Evolutionary conservation across 2,888 invertebrate genomes (phyloP).

Genomic region (Meteorus cinctellus): DNA sequence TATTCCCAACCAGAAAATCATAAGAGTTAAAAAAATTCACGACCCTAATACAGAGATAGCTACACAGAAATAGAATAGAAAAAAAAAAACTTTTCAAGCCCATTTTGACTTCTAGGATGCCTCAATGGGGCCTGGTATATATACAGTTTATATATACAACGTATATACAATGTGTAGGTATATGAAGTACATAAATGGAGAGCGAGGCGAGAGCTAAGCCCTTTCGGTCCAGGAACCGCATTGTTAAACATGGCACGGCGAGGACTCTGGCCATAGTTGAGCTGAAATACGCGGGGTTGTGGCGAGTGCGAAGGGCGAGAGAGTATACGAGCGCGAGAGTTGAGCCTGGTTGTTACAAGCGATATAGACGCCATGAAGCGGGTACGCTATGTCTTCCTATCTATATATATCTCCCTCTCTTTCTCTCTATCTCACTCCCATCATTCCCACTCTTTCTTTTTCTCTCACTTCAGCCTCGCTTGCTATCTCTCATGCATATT

Average conservation of each 20-base stretch:
- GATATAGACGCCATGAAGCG: slow-evolving; percentile 39
- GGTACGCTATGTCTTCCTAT: slow-evolving; percentile 11
- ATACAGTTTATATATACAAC: neutral
- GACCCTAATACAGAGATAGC: neutral
- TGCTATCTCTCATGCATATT: slow-evolving; percentile 71
- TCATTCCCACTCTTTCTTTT: slow-evolving; percentile 35
- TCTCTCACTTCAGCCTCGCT: slow-evolving; percentile 45
- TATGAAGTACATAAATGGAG: neutral
- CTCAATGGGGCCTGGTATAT: neutral
- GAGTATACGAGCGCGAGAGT: slow-evolving; percentile 30
- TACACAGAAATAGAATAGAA: neutral
- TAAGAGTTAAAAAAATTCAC: neutral
- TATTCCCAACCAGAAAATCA: neutral
- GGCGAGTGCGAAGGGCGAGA: slow-evolving; percentile 33
- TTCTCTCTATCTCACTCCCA: neutral
- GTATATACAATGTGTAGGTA: slow-evolving; percentile 1
- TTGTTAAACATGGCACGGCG: slow-evolving; percentile 64
- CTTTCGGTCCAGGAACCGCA: slow-evolving; percentile 54
- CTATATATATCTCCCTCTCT: slow-evolving; percentile 19
- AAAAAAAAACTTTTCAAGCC: neutral
- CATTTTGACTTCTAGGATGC: neutral
- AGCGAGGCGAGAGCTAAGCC: slow-evolving; percentile 34
- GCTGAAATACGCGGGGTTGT: slow-evolving; percentile 48
- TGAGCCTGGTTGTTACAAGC: slow-evolving; percentile 47
- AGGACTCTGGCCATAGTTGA: slow-evolving; percentile 57